Evolutionary conservation across 2,113 vertebrate genomes (phyloP).

Genomic region (Oreotrochilus melanogaster): DNA sequence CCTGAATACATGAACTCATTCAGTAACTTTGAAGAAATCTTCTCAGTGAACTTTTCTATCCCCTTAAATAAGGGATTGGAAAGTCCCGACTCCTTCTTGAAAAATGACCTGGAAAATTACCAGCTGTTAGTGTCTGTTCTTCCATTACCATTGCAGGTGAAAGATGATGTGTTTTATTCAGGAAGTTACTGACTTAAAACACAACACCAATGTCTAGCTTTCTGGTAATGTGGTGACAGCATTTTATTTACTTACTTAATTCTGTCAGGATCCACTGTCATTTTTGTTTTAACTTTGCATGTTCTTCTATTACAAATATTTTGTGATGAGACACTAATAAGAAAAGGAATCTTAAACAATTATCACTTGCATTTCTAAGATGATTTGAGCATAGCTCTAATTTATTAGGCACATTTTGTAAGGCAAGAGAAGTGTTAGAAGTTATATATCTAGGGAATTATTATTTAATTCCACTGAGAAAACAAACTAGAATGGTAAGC

Average conservation of each 20-base stretch:
- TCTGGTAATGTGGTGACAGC: background rate
- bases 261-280: background rate
- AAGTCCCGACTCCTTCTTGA: background rate
- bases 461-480: background rate
- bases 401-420: background rate
- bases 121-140: background rate
- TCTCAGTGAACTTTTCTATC: background rate
- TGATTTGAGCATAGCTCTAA: background rate
- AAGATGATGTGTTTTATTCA: background rate
- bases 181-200: background rate
- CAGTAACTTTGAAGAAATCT: background rate
- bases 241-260: background rate
- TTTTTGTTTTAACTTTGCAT: background rate
- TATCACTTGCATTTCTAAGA: background rate
- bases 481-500: background rate
- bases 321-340: background rate
- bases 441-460: background rate
- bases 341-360: background rate
- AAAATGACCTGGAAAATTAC: background rate
- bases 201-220: background rate
- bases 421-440: background rate
- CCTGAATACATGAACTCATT: background rate
- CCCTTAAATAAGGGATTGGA: background rate
- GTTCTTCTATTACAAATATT: background rate
- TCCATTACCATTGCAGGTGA: background rate